These are phyloP conservation scores for Neomorphus geoffroyi DNA, from an alignment of 2,797 vertebrate genomes.

Conservation along the genomic window DNA sequence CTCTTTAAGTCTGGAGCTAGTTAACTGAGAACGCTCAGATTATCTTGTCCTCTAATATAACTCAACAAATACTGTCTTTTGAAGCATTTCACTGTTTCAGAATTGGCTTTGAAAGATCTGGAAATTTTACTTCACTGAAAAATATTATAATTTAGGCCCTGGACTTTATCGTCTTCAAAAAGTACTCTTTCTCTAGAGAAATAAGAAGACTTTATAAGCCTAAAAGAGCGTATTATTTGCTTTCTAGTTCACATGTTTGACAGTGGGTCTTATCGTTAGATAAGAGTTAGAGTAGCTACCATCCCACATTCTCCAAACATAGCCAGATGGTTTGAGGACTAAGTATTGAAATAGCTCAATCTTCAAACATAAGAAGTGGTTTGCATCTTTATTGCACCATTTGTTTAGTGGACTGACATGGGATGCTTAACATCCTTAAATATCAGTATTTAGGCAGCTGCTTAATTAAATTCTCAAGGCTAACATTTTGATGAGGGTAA, in stretches of 20 bases:
- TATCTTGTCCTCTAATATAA: neutral
- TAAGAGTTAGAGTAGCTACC: conserved; percentile 70
- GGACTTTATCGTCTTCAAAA: neutral
- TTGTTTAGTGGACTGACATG: conserved; percentile 73
- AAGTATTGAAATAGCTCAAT: conserved; percentile 57
- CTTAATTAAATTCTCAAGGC: conserved; percentile 75
- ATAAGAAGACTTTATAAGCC: conserved; percentile 15
- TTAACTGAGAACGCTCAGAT: neutral
- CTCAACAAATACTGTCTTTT: neutral
- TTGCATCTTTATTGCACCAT: conserved; percentile 70
- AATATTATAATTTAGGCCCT: neutral
- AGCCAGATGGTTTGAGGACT: conserved; percentile 73
- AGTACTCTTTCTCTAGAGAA: conserved; percentile 4
- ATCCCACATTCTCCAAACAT: conserved; percentile 70
- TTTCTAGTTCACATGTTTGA: conserved; percentile 54
- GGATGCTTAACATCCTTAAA: conserved; percentile 56
- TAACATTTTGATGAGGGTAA: conserved; percentile 62
- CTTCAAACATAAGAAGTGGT: conserved; percentile 68
- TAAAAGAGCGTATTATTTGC: conserved; percentile 47
- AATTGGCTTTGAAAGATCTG: neutral
- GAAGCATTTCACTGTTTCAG: neutral
- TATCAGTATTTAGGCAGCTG: conserved; percentile 65
- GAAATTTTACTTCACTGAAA: neutral
- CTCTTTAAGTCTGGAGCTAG: neutral
- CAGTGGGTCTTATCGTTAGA: conserved; percentile 70